Base-by-base conservation (phyloP, 2,797 vertebrate species). In the Rhinichthys osculus region DNA sequence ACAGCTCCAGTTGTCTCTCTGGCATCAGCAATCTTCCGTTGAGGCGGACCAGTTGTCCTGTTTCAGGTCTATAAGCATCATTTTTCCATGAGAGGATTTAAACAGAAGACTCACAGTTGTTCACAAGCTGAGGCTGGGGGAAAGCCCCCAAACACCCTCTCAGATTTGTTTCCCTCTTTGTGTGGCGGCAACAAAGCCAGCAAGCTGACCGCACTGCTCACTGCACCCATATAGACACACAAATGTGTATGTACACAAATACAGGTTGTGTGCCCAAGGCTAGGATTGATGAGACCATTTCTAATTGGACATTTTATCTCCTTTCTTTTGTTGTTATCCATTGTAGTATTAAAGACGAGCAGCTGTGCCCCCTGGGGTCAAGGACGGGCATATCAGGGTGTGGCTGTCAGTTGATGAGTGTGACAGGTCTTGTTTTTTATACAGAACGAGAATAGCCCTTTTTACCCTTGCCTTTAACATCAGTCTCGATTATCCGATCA, bases 301-400 rank as follows among this genome's bases (percentile, higher is more conserved):
- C 77, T 87, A 89, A 86, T 78, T 83, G 72, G 35, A 83, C 35
- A 85, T 73, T 85, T 40, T 40, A 87, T 83, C 67, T 57, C 59
- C 38, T 85, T 67, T 88, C 80, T 90, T 72, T 78, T 83, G 33
- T 85, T 59, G 30, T 87, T 83, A 67, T 84, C 67, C 73, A 47
- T 70, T 88, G 57, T 87, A 23, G 54, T 69, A 82, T 81, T 88
- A 67, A 81, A 66, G 85, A 85, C 82, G 90, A 92, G 90, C 91
- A 91, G 92, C 88, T 93, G 92, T 92, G 87, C 88, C 91, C 90
- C 87, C 69, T 85, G 87, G 91, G 91, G 67, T 87, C 87, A 91
- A 84, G 69, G 78, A 70, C 4, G 47, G 74, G 13, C 52, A 44
- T 77, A 50, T 62, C 14, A 72, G 69, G 83, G 70, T 40, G 79